Conservation (phyloP, 2,888 invertebrate species). For the Hartigia nigra region DNA sequence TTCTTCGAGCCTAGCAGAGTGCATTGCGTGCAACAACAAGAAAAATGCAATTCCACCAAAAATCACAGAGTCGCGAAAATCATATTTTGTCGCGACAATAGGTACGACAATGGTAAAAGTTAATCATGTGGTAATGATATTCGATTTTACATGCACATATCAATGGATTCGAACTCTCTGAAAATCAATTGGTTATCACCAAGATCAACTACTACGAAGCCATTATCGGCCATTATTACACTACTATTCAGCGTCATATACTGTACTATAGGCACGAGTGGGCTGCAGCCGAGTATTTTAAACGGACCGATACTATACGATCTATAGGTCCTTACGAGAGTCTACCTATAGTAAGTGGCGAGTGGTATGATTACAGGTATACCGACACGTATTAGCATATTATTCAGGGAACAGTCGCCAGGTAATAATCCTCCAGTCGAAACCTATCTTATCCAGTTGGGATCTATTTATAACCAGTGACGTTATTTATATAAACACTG, state of each 20-base stretch:
- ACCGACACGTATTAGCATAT: background rate
- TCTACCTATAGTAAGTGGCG: background rate
- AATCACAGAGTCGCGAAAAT: too few relatives aligned
- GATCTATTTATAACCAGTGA: conserved; percentile 5
- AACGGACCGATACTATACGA: background rate
- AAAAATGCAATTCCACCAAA: background rate
- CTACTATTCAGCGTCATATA: background rate
- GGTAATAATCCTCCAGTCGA: background rate
- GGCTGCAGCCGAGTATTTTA: background rate
- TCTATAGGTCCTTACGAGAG: background rate
- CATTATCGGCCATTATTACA: background rate
- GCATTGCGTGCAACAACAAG: background rate
- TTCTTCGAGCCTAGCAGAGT: background rate
- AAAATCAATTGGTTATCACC: background rate
- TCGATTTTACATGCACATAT: background rate
- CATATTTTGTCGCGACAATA: too few relatives aligned
- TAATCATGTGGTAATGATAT: background rate
- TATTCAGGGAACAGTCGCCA: background rate
- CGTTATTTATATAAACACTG: conserved; percentile 1
- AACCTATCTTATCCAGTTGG: background rate
- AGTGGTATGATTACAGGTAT: background rate
- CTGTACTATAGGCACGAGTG: background rate
- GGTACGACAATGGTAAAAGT: background rate
- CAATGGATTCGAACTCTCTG: background rate
- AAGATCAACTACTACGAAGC: background rate